Percentiles rank a stretch among this genome's conserved stretches.
phyloP scores from a whole-genome alignment of 1,140 invertebrate genomes.

The Danaus plexippus region DNA sequence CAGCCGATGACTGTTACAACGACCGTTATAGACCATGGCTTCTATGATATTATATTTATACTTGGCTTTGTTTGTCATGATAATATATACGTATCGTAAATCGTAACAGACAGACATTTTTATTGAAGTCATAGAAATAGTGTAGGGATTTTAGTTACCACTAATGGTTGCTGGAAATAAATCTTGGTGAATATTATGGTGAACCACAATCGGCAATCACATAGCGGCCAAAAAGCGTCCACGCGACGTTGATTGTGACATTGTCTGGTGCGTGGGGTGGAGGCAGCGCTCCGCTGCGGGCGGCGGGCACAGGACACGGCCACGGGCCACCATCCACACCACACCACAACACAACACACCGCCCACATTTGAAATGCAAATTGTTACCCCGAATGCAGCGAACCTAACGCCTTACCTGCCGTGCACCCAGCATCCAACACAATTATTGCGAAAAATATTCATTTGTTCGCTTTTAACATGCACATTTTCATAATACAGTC shows the following conservation, averaged over 20 bases:
- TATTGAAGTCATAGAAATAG: neutral
- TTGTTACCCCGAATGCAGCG: constrained; percentile 43
- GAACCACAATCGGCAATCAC: constrained; percentile 65
- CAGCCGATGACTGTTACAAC: constrained; percentile 25
- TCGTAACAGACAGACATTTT: too few species aligned
- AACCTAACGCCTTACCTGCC: constrained; percentile 57
- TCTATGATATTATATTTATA: constrained; percentile 10
- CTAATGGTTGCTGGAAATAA: constrained; percentile 18
- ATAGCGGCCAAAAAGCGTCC: constrained; percentile 63
- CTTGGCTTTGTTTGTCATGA: too few species aligned
- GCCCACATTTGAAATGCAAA: constrained; percentile 69
- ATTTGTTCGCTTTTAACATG: constrained; percentile 54
- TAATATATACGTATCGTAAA: too few species aligned
- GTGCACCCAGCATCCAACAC: constrained; percentile 47
- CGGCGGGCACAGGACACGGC: constrained; percentile 39
- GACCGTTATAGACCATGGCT: constrained; percentile 26
- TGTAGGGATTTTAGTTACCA: constrained; percentile 3
- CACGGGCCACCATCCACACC: neutral
- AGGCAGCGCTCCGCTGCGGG: constrained; percentile 24
- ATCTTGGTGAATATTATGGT: constrained; percentile 44
- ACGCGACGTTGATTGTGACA: constrained; percentile 68
- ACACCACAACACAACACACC: constrained; percentile 11
- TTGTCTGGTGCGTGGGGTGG: constrained; percentile 51
- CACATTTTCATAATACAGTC: constrained; percentile 44
- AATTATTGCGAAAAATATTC: constrained; percentile 70